These are phyloP conservation scores for Lerista edwardsae DNA, from an alignment of 2,797 vertebrate species.

Conservation along the genomic window DNA sequence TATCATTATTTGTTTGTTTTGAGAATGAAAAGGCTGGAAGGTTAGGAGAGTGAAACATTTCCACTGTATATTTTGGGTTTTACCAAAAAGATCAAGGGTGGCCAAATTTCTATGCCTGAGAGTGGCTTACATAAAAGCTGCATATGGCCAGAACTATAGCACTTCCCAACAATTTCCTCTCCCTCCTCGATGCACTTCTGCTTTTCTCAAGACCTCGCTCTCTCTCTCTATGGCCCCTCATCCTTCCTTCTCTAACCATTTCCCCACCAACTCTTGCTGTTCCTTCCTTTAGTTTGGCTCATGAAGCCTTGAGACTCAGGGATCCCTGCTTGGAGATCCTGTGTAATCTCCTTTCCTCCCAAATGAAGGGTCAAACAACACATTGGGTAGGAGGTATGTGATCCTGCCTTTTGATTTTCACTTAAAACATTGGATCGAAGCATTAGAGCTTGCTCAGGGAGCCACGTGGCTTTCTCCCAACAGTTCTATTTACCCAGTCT, in stretches of 20 bases:
- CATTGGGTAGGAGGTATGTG: not conserved
- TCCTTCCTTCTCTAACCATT: not conserved
- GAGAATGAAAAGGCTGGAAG: constrained; percentile 38
- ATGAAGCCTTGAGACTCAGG: not conserved
- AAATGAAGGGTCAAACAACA: not conserved
- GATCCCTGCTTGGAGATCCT: too few species aligned
- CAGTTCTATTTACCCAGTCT: not conserved
- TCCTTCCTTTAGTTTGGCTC: not conserved
- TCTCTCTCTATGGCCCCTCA: not conserved
- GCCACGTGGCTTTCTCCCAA: not conserved
- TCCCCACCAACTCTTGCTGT: not conserved
- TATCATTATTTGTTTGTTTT: constrained; percentile 36
- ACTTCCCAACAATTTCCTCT: not conserved
- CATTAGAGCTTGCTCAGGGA: too few species aligned
- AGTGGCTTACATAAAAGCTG: not conserved
- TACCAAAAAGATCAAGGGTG: not conserved
- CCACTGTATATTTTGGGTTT: not conserved
- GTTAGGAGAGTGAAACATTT: constrained; percentile 30
- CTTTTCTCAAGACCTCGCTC: not conserved
- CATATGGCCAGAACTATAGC: not conserved
- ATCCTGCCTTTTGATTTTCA: not conserved
- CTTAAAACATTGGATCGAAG: not conserved
- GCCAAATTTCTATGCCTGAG: not conserved
- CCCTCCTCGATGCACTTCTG: not conserved
- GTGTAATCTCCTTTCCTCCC: not conserved